Base-by-base conservation (phyloP, 2,888 invertebrate species). In the Andrena hattorfiana region DNA sequence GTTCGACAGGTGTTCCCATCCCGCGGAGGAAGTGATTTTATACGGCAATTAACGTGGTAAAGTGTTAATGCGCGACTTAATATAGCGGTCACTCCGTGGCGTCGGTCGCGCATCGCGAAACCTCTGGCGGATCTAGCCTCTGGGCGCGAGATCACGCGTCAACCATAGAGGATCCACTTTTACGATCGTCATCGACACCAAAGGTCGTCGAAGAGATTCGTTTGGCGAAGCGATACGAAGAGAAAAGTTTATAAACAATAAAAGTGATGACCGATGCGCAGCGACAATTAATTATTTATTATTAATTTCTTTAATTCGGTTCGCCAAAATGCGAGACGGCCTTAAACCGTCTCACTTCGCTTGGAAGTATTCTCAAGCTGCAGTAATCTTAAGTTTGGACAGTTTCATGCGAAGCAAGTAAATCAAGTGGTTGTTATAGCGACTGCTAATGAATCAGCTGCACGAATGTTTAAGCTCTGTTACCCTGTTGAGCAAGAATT, bases 31-130 rank as follows among this genome's bases (percentile, higher is more conserved):
- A 89, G 88, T 72, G 89, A 89, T 89, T 86, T 83, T 80, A 49
- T 86, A 80, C 81, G 79, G 77, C 79, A 67, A 80, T 85, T 89
- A 82, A 66, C 84, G 75, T 63, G 62, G 68, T 72, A 76, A 87
- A 79, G 86, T 85, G 88, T 86, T 90, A 91, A 92, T 90, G 90
- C 83, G 90, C 87, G 89, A 92, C 92, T 92, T 91, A 91, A 91
- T 91, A 90, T 88, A 90, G 89, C 90, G 89, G 88, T 89, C 87
- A 87, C 87, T 89, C 74, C 75, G 82, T 76, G 84, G 82, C 87
- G 89, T 42, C 77, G 79, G 87, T 88, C 89, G 88, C 87, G 87
- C 90, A 85, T 89, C 88, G 88, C 87, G 85, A 80, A 84, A 13
- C 77, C 79, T 67, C 64, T 82, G 78, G 84, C 89, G 90, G 88